phyloP scores from a whole-genome alignment of 1,140 invertebrate genomes.

The Zaprionus vittiger region DNA sequence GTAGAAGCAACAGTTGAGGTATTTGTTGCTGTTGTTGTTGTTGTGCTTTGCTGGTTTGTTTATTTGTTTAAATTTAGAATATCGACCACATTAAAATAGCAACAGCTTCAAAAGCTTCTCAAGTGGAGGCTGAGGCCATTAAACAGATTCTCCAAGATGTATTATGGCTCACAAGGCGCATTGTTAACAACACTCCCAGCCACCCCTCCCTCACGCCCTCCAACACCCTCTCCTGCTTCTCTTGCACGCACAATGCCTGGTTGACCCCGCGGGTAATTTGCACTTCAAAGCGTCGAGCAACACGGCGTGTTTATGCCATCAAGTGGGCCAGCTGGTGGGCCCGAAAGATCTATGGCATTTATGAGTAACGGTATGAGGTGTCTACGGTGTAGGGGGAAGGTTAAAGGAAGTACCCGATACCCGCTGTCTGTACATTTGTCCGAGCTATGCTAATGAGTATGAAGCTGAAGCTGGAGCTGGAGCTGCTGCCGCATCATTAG shows the following conservation, averaged over 20 bases:
- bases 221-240: neutral
- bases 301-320: constrained; percentile 75
- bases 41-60: constrained; percentile 57
- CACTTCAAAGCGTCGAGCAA: constrained; percentile 72
- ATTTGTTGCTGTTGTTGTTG: constrained; percentile 18
- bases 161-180: constrained; percentile 59
- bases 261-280: constrained; percentile 82
- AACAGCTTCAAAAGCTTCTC: constrained; percentile 79
- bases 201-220: neutral
- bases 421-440: constrained; percentile 12
- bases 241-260: constrained; percentile 30
- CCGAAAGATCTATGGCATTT: constrained; percentile 77
- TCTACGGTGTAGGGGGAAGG: neutral
- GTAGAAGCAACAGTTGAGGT: constrained; percentile 11
- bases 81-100: constrained; percentile 81
- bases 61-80: constrained; percentile 82
- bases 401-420: constrained; percentile 15
- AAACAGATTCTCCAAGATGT: constrained; percentile 80
- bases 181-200: constrained; percentile 44
- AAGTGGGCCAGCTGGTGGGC: constrained; percentile 74
- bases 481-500: constrained; percentile 11
- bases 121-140: constrained; percentile 68
- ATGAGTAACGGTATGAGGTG: constrained; percentile 57
- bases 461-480: neutral
- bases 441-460: constrained; percentile 67